Base-by-base conservation (phyloP, 2,797 vertebrate species). In the Myotis daubentonii region DNA sequence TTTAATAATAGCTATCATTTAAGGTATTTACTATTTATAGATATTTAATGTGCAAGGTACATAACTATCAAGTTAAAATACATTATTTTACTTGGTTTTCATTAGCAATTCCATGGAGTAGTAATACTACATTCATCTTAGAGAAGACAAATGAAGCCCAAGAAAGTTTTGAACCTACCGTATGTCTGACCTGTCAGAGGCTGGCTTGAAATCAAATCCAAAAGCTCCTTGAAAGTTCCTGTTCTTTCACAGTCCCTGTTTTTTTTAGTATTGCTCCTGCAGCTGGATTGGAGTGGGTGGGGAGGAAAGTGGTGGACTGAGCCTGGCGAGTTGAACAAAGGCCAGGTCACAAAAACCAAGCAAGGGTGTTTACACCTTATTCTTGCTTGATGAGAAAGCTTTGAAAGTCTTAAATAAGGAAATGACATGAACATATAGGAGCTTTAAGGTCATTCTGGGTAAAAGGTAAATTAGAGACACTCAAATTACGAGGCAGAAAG, bases 51-150 rank as follows among this genome's bases (percentile, higher is more conserved):
- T 25, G 20, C 15, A 66, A 81, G 28, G 5, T 57, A 47, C 4
- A 49, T 90, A 76, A 79, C n/a, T 92, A 72, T 55, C 66, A 85
- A 76, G 38, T 87, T 78, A 90, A 72, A 7, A 78, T 19, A 60
- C 5, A 89, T 38, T 49, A 62, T 80, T 60, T 87, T 70, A 70
- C 30, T 60, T 74, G 68, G 55, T 55, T 49, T 22, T 88, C 68
- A 30, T 49, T 49, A 62, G 49, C 1, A 71, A 23, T 62, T 57
- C 66, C 85, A 78, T 53, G 47, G 84, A 85, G 28, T 30, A 41
- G 28, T 71, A 49, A 57, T 55, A 47, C 15, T 62, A 30, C 5
- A 65, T 53, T 47, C 17, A 76, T 44, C 22, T 55, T 38, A 49
- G 30, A 82, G 33, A 85, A 88, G 33, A 68, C 8, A 70, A 89